Evolutionary conservation across 2,113 vertebrate genomes (phyloP), one percentile per base, ranked within the genome.

Genomic region (Chiloscyllium plagiosum): DNA sequence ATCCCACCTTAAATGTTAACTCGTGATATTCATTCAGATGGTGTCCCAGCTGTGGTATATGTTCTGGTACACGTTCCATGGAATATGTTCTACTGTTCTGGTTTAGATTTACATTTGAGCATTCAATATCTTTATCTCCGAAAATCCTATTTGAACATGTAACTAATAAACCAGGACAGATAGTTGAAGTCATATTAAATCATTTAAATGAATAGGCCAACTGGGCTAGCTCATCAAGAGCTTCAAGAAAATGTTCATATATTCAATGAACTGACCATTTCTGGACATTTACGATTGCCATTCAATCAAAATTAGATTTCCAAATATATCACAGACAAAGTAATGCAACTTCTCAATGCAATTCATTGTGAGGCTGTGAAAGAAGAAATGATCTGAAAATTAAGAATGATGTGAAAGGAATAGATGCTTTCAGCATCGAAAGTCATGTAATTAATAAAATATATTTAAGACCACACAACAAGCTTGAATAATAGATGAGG

Each of bases 301-400:
- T 66, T 93, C 15, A 87, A 93, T 93, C 33, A 26, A 20, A 94
- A 50, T 70, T 24, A 94, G 47, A 94, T 69, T 37, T 42, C 93
- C 68, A 94, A 94, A 94, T 61, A 65, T 29, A 37, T 93, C 50
- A 37, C 90, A 65, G n/a, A n/a, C 68, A 56, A 89, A 89, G 56
- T 61, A 61, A 66, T 37, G 17, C n/a, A 66, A 19, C 22, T 95
- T 70, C 37, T 72, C 69, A 15, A 4, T 12, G 72, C 94, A 50
- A 70, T 70, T 47, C 66, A 70, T 69, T 26, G 12, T 17, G 3
- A 94, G 68, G 68, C 68, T 70, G 33, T 94, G 68, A 50, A 94
- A 56, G 66, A 50, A 10, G 0, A 13, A 89, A 50, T 5, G 66
- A 94, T 70, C 42, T 24, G 70, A 37, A 69, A 42, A 66, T 47